Evolutionary conservation across 2,113 vertebrate genomes (phyloP).

Genomic region (Myrmecophaga tridactyla): DNA sequence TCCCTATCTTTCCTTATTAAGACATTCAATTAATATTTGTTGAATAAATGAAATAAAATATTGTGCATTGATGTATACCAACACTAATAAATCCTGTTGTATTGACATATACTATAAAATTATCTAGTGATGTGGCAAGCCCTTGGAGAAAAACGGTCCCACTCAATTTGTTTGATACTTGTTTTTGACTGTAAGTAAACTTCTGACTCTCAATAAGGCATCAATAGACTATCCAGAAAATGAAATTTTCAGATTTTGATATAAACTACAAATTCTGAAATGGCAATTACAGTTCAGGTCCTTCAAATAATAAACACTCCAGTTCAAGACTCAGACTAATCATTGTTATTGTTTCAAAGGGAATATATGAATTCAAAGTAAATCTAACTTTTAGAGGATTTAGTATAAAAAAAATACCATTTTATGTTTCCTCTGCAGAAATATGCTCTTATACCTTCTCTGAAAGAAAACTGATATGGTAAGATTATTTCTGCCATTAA

Average conservation of each 20-base stretch:
- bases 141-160: not conserved
- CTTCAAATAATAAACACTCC: slow-evolving; percentile 42
- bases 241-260: slow-evolving; percentile 55
- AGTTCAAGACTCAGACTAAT: slow-evolving; percentile 36
- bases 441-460: not conserved
- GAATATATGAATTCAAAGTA: slow-evolving; percentile 28
- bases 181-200: slow-evolving; percentile 36
- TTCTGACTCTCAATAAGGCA: slow-evolving; percentile 50
- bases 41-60: not conserved
- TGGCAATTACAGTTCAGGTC: slow-evolving; percentile 45
- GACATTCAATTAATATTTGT: not conserved
- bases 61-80: not conserved
- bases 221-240: slow-evolving; percentile 44
- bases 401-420: not conserved
- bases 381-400: not conserved
- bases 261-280: slow-evolving; percentile 49
- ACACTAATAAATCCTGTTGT: slow-evolving; percentile 47
- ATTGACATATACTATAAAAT: not conserved
- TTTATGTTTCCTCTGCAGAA: not conserved
- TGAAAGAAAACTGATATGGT: not conserved
- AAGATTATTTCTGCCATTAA: not conserved
- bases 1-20: not conserved
- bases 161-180: not conserved
- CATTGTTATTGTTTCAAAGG: slow-evolving; percentile 56
- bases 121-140: not conserved